Evolutionary conservation across 2,888 invertebrate species (phyloP), one percentile per base, ranked within the genome.

Genomic region (Cataglyphis livida): DNA sequence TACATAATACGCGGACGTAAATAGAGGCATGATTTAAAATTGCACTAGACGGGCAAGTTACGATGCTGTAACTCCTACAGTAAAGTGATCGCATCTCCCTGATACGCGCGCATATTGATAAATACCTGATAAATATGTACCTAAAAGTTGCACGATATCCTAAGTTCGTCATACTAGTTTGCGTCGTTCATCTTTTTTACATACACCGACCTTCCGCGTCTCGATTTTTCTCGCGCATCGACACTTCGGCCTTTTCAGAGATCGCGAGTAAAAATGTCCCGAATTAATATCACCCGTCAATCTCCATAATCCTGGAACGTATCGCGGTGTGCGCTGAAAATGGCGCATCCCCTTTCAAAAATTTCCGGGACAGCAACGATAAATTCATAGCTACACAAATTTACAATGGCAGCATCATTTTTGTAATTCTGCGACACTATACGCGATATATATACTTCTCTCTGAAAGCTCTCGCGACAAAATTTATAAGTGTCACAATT

Each of bases 11-110:
- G 71, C 54, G 38, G 64, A 75, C 87, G 75, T 87, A 89, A 89
- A 86, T 89, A 81, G 75, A 74, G 48, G 82, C 71, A 83, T 88
- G 83, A 89, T 85, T 87, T 84, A 85, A 89, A 85, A 89, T 89
- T 84, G 87, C 84, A 81, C 44, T 73, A 87, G 87, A 88, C 76
- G 83, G 83, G 54, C 71, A 73, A 81, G 83, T 85, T 85, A 85
- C 70, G 84, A 64, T 15, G 64, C 76, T 61, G 54, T 78, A 82
- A 85, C 75, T 70, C 41, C 21, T 78, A 41, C 68, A 83, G 68
- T 48, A 83, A 86, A 84, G 84, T 86, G 86, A 90, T 91, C 86
- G 87, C 85, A 73, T 85, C 82, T 66, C 68, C 15, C 64, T 44
- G 70, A 81, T 83, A 68, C 57, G 61, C 25, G 64, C 62, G 61